Conservation (phyloP, 1,140 invertebrate species). For the Helicorthomorpha holstii region DNA sequence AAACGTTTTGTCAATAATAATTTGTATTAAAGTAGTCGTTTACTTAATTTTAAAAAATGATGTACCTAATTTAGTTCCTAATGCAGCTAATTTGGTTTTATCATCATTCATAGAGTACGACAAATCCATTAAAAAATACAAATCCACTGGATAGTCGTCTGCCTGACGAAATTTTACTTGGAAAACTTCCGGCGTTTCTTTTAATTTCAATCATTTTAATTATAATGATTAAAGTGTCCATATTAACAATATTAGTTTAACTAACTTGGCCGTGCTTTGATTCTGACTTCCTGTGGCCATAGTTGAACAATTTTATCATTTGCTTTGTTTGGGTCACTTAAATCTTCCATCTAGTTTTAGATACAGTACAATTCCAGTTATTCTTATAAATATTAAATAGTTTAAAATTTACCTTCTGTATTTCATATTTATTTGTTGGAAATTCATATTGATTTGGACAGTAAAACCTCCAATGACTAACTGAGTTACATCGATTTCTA, state of each 20-base stretch:
- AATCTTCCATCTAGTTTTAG: not conserved
- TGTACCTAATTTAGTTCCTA: slow-evolving; percentile 43
- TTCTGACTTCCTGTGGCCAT: not conserved
- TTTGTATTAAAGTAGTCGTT: not conserved
- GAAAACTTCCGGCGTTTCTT: slow-evolving; percentile 24
- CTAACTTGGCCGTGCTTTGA: not conserved
- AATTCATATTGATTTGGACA: not conserved
- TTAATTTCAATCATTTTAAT: slow-evolving; percentile 5
- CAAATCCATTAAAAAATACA: slow-evolving; percentile 76
- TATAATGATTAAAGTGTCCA: not conserved
- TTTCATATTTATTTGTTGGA: not conserved
- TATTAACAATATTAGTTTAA: slow-evolving; percentile 15
- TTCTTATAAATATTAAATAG: not conserved
- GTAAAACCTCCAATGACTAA: not conserved
- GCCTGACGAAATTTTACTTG: slow-evolving; percentile 36
- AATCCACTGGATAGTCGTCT: slow-evolving; percentile 66
- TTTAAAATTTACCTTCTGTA: not conserved
- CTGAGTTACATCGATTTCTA: not conserved
- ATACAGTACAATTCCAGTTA: not conserved
- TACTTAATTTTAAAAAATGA: not conserved
- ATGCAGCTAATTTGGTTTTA: slow-evolving; percentile 41
- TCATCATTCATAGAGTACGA: slow-evolving; percentile 61
- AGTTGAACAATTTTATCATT: not conserved
- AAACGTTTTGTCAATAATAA: not conserved
- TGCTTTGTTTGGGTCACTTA: not conserved